Conservation (phyloP, 2,888 invertebrate genomes). For the Yponomeuta plumbellus region DNA sequence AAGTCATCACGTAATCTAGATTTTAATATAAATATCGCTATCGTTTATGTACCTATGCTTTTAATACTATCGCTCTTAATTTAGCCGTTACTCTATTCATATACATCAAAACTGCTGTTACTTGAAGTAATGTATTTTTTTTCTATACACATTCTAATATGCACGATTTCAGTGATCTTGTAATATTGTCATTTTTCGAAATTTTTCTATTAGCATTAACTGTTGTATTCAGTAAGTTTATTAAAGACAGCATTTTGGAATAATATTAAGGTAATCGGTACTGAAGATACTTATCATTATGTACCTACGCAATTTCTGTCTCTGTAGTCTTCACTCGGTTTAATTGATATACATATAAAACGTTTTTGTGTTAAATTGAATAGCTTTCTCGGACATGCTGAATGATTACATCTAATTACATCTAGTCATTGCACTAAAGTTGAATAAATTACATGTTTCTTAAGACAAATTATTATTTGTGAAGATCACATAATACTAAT, state of each 20-base stretch:
- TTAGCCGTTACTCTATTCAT: constrained; percentile 51
- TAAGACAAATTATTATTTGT: constrained; percentile 27
- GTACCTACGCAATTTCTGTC: constrained; percentile 57
- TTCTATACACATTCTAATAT: background rate
- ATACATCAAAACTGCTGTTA: constrained; percentile 24
- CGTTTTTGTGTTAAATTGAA: constrained; percentile 55
- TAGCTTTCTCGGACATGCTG: constrained; percentile 54
- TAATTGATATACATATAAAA: constrained; percentile 61
- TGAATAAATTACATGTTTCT: constrained; percentile 66
- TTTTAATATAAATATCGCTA: constrained; percentile 73
- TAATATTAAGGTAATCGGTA: background rate
- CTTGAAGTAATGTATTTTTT: background rate
- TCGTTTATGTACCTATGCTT: constrained; percentile 59
- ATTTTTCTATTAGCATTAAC: background rate
- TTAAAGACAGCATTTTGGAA: background rate
- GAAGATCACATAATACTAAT: constrained; percentile 49
- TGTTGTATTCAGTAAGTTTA: background rate
- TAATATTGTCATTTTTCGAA: constrained; percentile 4
- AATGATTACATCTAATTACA: constrained; percentile 37
- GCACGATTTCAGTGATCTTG: background rate
- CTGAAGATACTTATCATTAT: constrained; percentile 38
- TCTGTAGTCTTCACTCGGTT: constrained; percentile 63
- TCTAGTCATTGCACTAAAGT: constrained; percentile 76
- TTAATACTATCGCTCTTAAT: constrained; percentile 67
- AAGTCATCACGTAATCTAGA: constrained; percentile 67